Evolutionary conservation across 2,113 vertebrate genomes (phyloP), one percentile per base, ranked within the genome.

Genomic region (Meleagris gallopavo): DNA sequence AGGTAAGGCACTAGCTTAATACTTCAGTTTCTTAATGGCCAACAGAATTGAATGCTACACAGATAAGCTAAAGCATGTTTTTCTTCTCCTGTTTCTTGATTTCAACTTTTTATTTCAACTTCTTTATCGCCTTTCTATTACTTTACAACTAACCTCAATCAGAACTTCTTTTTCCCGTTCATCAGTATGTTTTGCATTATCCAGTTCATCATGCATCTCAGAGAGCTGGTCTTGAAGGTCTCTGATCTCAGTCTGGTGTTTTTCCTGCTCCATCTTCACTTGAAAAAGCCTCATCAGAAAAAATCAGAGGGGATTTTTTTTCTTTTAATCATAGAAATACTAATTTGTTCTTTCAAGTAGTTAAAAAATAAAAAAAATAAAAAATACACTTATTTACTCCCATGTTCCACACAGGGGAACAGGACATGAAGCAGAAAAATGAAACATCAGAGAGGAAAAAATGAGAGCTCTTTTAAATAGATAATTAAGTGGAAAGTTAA

Each of bases 181-280:
- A 85, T 99, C 98, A 0, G 97, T 95, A 45, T 94, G 98, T 93
- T 99, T 99, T 62, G 99, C 98, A 0, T 94, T 95, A 96, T 99
- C 99, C 34, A 99, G 96, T 92, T 99, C 99, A 50, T 99, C 99
- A 0, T 99, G 99, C 99, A 99, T 99, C 97, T 99, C 99, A 4
- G 99, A 99, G 61, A 99, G 98, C 95, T 99, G 99, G 86, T 99
- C 99, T 95, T 99, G 99, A 96, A 99, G 98, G 95, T 99, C 99
- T 94, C 99, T 97, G 97, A 99, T 99, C 97, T 99, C 99, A 0
- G 98, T 99, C 98, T 99, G 99, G 93, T 99, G 98, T 89, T 99
- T 98, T 40, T 99, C 99, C 79, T 98, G 98, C 79, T 99, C 99
- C 98, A 99, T 99, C 97, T 99, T 99, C 95, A 99, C 98, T 98